Evolutionary conservation across 2,797 vertebrate genomes (phyloP), one percentile per base, ranked within the genome.

Genomic region (Melanotaenia boesemani): DNA sequence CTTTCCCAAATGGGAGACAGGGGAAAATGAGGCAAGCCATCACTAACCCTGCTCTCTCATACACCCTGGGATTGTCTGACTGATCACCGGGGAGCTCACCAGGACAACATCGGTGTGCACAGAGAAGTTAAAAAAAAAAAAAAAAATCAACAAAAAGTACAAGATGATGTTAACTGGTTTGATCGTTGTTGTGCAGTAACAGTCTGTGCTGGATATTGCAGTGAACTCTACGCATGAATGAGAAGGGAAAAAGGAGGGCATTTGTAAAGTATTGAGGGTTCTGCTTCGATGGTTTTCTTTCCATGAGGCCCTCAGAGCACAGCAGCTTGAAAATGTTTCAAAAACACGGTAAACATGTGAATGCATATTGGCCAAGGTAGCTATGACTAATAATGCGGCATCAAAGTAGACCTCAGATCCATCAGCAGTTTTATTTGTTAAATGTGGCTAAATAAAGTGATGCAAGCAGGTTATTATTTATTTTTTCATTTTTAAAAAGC

Each of bases 1-100:
- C 58, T 68, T 78, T 91, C 87, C 90, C 91, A 82, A 79, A 91
- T 89, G 89, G 74, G 58, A 82, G 59, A 63, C 54, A 34, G 85
- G 91, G 93, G 93, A 92, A 94, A 87, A 71, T 77, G 75, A 15
- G 57, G 63, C 46, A 68, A 75, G 55, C 39, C 56, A 44, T 54
- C 39, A 52, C 70, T 16, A 62, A 22, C 64, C 6, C 50, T 57
- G 67, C 69, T 78, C 73, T 60, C 71, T 56, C 46, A 62, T 62
- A 70, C 54, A 56, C 70, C 71, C 46, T 6, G 30, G 50, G 76
- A 81, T 81, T 64, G 44, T 44, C 50, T 70, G 48, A 44, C 82
- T 79, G 58, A 83, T 89, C 91, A 87, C 85, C 8, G n/a, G 76
- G 72, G 81, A 84, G 63, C 67, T 86, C 84, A 79, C 74, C 80